Percentiles rank a stretch among this genome's conserved stretches.
These are phyloP conservation scores for Habrosyne pyritoides DNA, from an alignment of 2,888 invertebrate species.

Conservation along the genomic window DNA sequence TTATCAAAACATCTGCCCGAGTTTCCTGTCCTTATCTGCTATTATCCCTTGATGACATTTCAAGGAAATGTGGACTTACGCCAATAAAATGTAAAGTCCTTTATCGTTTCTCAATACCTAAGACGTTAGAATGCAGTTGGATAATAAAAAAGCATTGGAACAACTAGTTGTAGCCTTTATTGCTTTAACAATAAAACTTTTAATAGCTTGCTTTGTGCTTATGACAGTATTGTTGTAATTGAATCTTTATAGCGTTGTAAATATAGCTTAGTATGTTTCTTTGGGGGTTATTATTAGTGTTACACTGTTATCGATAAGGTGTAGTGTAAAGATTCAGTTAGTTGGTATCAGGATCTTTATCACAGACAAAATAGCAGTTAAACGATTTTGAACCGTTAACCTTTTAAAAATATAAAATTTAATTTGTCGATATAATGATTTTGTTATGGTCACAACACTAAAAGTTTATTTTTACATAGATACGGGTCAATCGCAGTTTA, in stretches of 20 bases:
- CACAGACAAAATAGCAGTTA: background rate
- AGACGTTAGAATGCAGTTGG: slow-evolving; percentile 9
- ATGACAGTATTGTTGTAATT: background rate
- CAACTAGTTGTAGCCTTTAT: slow-evolving; percentile 15
- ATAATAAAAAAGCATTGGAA: slow-evolving; percentile 11
- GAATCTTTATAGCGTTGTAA: slow-evolving; percentile 6
- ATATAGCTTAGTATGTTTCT: slow-evolving; percentile 7
- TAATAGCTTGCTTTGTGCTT: slow-evolving; percentile 10
- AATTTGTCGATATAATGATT: background rate
- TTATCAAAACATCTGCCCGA: slow-evolving; percentile 48
- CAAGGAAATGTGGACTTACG: slow-evolving; percentile 27
- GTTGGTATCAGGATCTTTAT: background rate
- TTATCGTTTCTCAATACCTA: slow-evolving; percentile 4
- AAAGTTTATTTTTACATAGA: too few species aligned
- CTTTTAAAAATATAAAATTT: too few species aligned
- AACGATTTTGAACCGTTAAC: background rate
- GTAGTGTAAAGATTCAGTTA: background rate
- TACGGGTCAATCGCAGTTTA: too few species aligned
- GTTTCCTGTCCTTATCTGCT: slow-evolving; percentile 43
- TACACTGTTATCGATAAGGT: slow-evolving; percentile 1
- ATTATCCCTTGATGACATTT: slow-evolving; percentile 20
- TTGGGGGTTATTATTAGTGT: background rate
- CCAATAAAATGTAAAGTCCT: slow-evolving; percentile 6
- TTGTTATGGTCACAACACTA: background rate
- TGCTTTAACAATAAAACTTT: slow-evolving; percentile 13